Evolutionary conservation across 2,797 vertebrate species (phyloP).

Genomic region (Intellagama lesueurii): DNA sequence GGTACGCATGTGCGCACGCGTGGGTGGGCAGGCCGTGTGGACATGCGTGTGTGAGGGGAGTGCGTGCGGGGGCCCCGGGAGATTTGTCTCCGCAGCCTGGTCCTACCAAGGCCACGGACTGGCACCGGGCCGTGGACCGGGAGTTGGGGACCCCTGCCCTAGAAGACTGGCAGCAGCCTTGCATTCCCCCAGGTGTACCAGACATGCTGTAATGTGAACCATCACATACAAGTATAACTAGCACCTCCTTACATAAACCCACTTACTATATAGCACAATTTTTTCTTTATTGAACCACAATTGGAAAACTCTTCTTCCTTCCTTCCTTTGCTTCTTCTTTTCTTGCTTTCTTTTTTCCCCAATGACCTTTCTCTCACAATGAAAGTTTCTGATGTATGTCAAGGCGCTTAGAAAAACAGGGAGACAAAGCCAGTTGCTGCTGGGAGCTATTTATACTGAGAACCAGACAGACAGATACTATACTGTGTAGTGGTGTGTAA

Average conservation of each 20-base stretch:
- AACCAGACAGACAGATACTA: background rate
- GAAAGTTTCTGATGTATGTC: background rate
- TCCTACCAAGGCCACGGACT: too few relatives aligned
- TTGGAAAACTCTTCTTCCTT: background rate
- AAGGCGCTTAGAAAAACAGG: background rate
- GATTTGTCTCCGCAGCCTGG: too few relatives aligned
- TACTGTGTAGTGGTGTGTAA: background rate
- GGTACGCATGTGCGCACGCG: too few relatives aligned
- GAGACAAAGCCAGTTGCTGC: slow-evolving; percentile 13
- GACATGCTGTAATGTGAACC: background rate
- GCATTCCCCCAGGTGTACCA: background rate
- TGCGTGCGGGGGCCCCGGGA: too few relatives aligned
- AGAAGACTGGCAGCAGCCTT: background rate
- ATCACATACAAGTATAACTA: background rate
- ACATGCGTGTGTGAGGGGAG: too few relatives aligned
- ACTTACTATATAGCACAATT: background rate
- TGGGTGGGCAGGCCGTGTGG: too few relatives aligned
- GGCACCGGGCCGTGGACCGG: too few relatives aligned
- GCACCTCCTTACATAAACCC: background rate
- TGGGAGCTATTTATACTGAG: slow-evolving; percentile 8
- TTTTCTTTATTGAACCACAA: background rate
- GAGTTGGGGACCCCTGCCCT: too few relatives aligned
- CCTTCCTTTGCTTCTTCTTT: background rate
- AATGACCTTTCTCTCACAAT: background rate
- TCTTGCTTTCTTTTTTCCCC: background rate